These are phyloP conservation scores for Erebia epiphron DNA, from an alignment of 2,888 invertebrate species.

Conservation along the genomic window DNA sequence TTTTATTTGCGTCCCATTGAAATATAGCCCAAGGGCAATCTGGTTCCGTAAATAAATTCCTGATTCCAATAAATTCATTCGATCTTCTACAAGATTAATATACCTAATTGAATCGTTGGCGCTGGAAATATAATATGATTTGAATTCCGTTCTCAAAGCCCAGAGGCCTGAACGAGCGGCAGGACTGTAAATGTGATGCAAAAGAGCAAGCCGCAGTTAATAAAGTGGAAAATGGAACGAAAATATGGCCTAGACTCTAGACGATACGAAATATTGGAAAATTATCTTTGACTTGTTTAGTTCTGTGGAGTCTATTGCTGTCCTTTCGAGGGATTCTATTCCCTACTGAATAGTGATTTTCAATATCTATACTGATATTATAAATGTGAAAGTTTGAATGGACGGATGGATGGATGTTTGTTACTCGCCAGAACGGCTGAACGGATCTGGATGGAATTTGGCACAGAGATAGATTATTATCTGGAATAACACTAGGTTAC, in stretches of 20 bases:
- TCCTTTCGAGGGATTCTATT: background rate
- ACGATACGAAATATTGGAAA: background rate
- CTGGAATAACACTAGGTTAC: too few relatives aligned
- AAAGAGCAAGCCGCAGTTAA: slow-evolving; percentile 13
- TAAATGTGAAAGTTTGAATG: too few relatives aligned
- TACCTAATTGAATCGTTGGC: slow-evolving; percentile 23
- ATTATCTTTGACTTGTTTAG: background rate
- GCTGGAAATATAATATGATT: slow-evolving; percentile 19
- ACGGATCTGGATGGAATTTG: too few relatives aligned
- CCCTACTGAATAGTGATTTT: too few relatives aligned
- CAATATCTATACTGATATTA: too few relatives aligned
- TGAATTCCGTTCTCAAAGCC: slow-evolving; percentile 21
- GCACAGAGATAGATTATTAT: too few relatives aligned
- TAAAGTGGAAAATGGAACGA: slow-evolving; percentile 15
- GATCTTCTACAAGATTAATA: slow-evolving; percentile 6
- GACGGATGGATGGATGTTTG: too few relatives aligned
- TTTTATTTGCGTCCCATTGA: background rate
- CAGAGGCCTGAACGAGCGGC: slow-evolving; percentile 9
- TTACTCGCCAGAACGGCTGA: too few relatives aligned
- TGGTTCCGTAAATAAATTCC: slow-evolving; percentile 15
- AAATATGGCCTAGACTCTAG: background rate
- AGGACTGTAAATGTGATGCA: slow-evolving; percentile 5
- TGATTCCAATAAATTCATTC: slow-evolving; percentile 12
- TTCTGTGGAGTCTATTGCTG: background rate
- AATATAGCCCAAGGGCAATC: slow-evolving; percentile 1